Evolutionary conservation across 64 coral and sea anemone genomes (phyloP), one percentile per base, ranked within the genome.

Genomic region (Trachythela sp.): DNA sequence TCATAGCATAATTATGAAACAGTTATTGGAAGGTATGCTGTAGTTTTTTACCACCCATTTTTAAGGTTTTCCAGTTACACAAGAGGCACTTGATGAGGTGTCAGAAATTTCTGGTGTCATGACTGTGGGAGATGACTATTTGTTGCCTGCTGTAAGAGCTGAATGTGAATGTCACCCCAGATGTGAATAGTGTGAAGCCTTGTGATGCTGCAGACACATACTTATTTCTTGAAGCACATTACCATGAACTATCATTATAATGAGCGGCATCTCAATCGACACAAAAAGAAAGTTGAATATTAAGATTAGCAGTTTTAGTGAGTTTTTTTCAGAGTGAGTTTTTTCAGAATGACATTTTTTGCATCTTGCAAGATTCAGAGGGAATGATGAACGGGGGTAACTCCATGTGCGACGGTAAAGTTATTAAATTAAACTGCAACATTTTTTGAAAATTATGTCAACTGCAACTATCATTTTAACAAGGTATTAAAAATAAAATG

Each of bases 71-170:
- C 49, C 49, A 52, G 49, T 52, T 11, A 52, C 49, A 52, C 20
- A 35, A 84, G 85, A 59, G 83, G 86, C 33, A 68, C 18, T 92
- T 38, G 75, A 92, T 88, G 91, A 92, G 36, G 91, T 84, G 17
- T 67, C 85, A 56, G 20, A 52, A 58, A 43, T 92, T 10, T 92
- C 91, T 8, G 86, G 80, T 86, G 91, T 92, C 91, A 88, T 84
- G 85, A 83, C 91, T 59, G 86, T 92, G 54, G 72, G 86, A 39
- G 85, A 88, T 88, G n/a, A n/a, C n/a, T n/a, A n/a, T n/a, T n/a
- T n/a, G n/a, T n/a, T n/a, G n/a, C n/a, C n/a, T n/a, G n/a, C n/a
- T n/a, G n/a, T n/a, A n/a, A n/a, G 91, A 75, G 87, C 58, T 40
- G 77, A 89, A 85, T 88, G 76, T 89, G 86, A 92, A 85, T 84